Conservation (phyloP, 2,113 vertebrate genomes). For the Ammospiza nelsoni region DNA sequence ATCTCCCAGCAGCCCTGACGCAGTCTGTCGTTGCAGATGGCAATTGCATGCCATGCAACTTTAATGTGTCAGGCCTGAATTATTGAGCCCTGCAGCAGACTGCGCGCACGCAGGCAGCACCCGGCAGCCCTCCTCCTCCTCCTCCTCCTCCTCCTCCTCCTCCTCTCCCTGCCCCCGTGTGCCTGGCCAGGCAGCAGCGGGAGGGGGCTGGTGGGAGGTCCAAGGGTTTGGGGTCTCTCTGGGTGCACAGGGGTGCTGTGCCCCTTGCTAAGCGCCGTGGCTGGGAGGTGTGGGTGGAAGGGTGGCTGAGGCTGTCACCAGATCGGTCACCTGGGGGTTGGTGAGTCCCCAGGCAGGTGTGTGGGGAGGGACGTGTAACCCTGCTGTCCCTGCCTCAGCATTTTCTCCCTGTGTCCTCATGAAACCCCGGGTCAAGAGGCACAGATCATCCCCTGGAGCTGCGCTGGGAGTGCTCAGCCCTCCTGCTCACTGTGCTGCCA, state of each 20-base stretch:
- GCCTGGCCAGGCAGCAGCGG: fast-evolving
- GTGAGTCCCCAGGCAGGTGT: not conserved
- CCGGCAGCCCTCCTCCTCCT: not conserved
- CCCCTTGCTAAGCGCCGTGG: not conserved
- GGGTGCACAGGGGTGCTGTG: not conserved
- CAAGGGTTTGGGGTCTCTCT: not conserved
- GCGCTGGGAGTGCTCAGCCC: fast-evolving
- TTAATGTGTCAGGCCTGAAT: constrained; percentile 55
- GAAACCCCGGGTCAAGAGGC: not conserved
- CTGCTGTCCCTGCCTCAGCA: fast-evolving
- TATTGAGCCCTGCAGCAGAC: constrained; percentile 4
- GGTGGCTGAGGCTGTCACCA: not conserved
- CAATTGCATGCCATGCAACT: not conserved
- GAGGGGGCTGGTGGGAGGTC: fast-evolving
- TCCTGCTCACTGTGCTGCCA: not conserved
- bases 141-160: not conserved
- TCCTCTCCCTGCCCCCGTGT: fast-evolving
- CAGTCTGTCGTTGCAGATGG: not conserved
- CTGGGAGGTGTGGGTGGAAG: not conserved
- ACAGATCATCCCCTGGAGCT: not conserved
- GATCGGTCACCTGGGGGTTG: not conserved
- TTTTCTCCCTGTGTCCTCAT: not conserved
- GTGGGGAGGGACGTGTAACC: not conserved
- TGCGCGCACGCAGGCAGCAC: not conserved
- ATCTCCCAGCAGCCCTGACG: not conserved